Evolutionary conservation across 2,888 invertebrate genomes (phyloP).

Genomic region (Incurvaria masculella): DNA sequence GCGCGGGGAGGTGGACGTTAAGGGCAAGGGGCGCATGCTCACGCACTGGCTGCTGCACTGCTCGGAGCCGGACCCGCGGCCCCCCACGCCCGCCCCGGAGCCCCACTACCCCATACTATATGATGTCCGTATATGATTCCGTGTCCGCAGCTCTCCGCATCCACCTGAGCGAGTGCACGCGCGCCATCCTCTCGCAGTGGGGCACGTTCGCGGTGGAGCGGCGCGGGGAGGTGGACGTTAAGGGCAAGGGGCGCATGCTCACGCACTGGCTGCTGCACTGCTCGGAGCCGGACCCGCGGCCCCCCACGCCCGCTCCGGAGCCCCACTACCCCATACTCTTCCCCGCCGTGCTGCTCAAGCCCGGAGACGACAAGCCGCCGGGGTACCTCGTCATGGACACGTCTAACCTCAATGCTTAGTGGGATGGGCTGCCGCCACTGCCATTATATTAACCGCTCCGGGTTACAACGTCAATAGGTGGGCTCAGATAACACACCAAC

Average conservation of each 20-base stretch:
- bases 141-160: constrained; percentile 74
- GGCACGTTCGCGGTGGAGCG: constrained; percentile 82
- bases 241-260: constrained; percentile 78
- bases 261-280: constrained; percentile 81
- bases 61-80: constrained; percentile 65
- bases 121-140: too few species aligned
- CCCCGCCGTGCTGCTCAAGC: constrained; percentile 32
- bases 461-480: too few species aligned
- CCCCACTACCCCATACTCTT: constrained; percentile 44
- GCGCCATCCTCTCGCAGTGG: constrained; percentile 75
- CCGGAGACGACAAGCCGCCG: constrained; percentile 16
- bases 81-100: constrained; percentile 23
- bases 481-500: too few species aligned
- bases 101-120: constrained; percentile 43
- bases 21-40: constrained; percentile 78
- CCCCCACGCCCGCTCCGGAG: constrained; percentile 23
- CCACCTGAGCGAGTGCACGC: constrained; percentile 82
- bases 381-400: not conserved
- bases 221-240: constrained; percentile 87
- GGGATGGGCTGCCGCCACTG: too few species aligned
- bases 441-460: too few species aligned
- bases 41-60: constrained; percentile 81
- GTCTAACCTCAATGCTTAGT: not conserved
- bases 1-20: constrained; percentile 87
- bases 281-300: constrained; percentile 65